These are phyloP conservation scores for Plestiodon gilberti DNA, from an alignment of 2,113 vertebrate genomes.

Conservation along the genomic window DNA sequence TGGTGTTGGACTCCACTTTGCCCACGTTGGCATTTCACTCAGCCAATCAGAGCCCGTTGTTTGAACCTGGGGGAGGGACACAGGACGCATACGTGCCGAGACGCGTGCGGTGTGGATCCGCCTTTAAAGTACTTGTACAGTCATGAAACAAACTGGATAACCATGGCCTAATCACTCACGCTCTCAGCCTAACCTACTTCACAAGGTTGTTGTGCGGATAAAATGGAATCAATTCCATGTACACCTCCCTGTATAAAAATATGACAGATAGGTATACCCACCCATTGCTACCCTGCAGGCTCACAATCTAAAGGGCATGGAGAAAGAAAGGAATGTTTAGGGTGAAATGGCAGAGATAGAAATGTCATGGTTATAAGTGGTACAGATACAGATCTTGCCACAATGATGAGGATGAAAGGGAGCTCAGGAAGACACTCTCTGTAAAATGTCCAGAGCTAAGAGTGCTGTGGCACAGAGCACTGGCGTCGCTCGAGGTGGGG, in stretches of 20 bases:
- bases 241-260: background rate
- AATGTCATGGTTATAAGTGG: background rate
- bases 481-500: too few species aligned
- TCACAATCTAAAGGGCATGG: background rate
- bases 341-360: background rate
- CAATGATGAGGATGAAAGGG: background rate
- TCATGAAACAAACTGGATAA: background rate
- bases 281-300: background rate
- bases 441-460: background rate
- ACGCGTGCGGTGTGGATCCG: too few species aligned
- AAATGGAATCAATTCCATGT: background rate
- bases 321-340: background rate
- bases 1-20: too few species aligned
- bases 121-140: background rate
- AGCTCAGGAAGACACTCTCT: background rate
- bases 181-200: background rate
- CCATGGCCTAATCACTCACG: background rate
- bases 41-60: too few species aligned
- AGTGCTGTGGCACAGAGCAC: too few species aligned
- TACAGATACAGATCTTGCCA: background rate
- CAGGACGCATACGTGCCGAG: too few species aligned
- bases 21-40: too few species aligned
- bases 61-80: too few species aligned
- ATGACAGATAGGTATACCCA: background rate
- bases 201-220: background rate